phyloP scores from a whole-genome alignment of 2,113 vertebrate genomes.

The Tachycineta bicolor region DNA sequence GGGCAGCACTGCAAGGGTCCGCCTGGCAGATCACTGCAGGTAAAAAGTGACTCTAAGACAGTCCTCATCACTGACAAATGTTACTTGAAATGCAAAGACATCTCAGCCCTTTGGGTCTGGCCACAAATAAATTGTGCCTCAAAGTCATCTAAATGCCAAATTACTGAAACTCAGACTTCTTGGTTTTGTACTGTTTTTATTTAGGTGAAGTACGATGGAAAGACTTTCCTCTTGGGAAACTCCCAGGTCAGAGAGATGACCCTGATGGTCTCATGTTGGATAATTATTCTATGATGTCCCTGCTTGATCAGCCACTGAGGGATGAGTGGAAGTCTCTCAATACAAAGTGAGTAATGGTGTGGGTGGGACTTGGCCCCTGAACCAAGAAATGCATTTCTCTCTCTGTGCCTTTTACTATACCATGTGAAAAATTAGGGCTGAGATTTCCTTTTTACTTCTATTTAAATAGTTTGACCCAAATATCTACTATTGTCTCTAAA shows the following conservation, averaged over 20 bases:
- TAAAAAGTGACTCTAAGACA: conserved; percentile 27
- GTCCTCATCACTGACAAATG: neutral
- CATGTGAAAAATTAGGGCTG: neutral
- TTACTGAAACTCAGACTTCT: neutral
- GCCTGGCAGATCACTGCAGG: conserved; percentile 87
- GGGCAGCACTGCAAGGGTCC: conserved; percentile 81
- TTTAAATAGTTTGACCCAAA: neutral
- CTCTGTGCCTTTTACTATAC: neutral
- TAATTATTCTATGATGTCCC: conserved; percentile 85
- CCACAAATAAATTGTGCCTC: neutral
- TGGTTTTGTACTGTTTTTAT: neutral
- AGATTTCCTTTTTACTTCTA: neutral
- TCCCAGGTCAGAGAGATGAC: conserved; percentile 91
- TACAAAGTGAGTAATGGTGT: conserved; percentile 34
- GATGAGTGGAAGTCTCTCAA: conserved; percentile 49
- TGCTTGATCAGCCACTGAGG: conserved; percentile 85
- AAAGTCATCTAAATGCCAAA: neutral
- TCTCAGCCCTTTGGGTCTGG: neutral
- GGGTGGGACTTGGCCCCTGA: neutral
- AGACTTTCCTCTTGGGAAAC: conserved; percentile 85
- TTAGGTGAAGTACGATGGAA: conserved; percentile 85
- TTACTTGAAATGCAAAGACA: neutral
- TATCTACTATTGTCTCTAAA: neutral
- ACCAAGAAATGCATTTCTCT: neutral
- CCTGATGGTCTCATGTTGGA: conserved; percentile 87